Evolutionary conservation across 2,888 invertebrate species (phyloP), one percentile per base, ranked within the genome.

Genomic region (Timema podura): DNA sequence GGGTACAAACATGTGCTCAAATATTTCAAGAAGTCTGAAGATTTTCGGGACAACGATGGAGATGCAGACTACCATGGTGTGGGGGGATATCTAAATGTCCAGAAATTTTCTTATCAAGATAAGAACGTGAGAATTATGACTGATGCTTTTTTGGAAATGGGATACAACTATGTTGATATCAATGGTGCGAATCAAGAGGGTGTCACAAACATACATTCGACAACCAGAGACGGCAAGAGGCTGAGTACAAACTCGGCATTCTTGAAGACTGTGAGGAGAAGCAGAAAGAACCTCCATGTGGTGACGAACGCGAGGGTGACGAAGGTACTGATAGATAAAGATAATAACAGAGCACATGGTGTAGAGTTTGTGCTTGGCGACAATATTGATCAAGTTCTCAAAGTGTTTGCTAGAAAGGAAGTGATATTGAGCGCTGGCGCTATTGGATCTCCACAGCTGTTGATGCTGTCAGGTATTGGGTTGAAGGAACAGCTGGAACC

Each of bases 391-490:
- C 3, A 16, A 8, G 46, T 1, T 2, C 16, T 46, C 6, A 67
- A 15, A 47, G n/a, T 47, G 0, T 47, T 15, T 44, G 67, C 57
- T 9, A 46, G 59, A 9, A 67, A 67, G 15, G 67, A 67, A 57
- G 57, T 67, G 9, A 57, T 67, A 44, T 6, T 54, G 3, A 45
- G 54, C 16, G 46, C 44, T 8, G 69, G 69, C 0, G 46, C 66
- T 0, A 10, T 67, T 10, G 48, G 48, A 15, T 81, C 85, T 0
- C 84, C 85, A 1, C 82, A 84, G 72, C 77, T 86, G 69, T 77
- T 86, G 2, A 83, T 85, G 81, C 75, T 84, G 46, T 86, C 86
- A 11, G 69, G 71, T 5, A 69, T 71, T 48, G 71, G 71, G 11
- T 47, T 57, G 54, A 9, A n/a, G 13, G 51, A 49, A 11, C 11